These are phyloP conservation scores for Drosophila kurseongensis DNA, from an alignment of 1,140 invertebrate genomes.

Conservation along the genomic window DNA sequence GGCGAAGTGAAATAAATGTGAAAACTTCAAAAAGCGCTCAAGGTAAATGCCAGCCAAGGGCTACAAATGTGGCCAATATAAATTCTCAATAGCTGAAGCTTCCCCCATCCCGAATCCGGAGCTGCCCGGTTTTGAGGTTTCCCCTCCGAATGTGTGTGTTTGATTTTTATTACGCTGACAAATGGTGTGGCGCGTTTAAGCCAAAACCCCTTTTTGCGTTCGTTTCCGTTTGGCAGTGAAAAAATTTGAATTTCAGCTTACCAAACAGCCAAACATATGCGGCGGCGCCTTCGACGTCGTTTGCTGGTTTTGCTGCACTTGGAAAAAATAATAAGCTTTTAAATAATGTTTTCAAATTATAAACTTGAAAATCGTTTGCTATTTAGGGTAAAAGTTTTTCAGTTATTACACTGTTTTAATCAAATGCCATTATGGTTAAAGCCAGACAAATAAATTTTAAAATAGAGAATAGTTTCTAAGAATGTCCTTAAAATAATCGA, in stretches of 20 bases:
- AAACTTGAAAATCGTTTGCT: too few relatives aligned
- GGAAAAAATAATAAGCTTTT: slow-evolving; percentile 8
- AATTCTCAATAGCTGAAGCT: slow-evolving; percentile 67
- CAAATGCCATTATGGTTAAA: too few relatives aligned
- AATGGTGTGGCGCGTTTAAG: slow-evolving; percentile 81
- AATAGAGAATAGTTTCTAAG: too few relatives aligned
- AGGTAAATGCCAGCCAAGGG: slow-evolving; percentile 65
- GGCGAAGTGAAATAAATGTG: slow-evolving; percentile 76
- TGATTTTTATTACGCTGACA: slow-evolving; percentile 84
- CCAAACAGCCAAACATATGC: slow-evolving; percentile 66
- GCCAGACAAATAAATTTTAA: too few relatives aligned
- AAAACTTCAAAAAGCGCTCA: slow-evolving; percentile 81
- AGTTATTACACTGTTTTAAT: too few relatives aligned
- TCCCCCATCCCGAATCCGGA: slow-evolving; percentile 19
- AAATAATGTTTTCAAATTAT: neutral
- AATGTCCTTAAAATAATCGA: too few relatives aligned
- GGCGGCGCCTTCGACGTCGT: slow-evolving; percentile 33
- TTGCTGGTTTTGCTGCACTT: slow-evolving; percentile 12
- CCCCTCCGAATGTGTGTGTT: slow-evolving; percentile 62
- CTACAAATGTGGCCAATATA: slow-evolving; percentile 82
- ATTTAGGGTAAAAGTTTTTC: too few relatives aligned
- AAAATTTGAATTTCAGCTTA: slow-evolving; percentile 83
- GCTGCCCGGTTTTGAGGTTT: slow-evolving; percentile 48
- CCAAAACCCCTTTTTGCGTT: slow-evolving; percentile 66
- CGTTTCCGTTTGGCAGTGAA: slow-evolving; percentile 50